Evolutionary conservation across 1,140 invertebrate genomes (phyloP), one percentile per base, ranked within the genome.

Genomic region (Mercenaria mercenaria): DNA sequence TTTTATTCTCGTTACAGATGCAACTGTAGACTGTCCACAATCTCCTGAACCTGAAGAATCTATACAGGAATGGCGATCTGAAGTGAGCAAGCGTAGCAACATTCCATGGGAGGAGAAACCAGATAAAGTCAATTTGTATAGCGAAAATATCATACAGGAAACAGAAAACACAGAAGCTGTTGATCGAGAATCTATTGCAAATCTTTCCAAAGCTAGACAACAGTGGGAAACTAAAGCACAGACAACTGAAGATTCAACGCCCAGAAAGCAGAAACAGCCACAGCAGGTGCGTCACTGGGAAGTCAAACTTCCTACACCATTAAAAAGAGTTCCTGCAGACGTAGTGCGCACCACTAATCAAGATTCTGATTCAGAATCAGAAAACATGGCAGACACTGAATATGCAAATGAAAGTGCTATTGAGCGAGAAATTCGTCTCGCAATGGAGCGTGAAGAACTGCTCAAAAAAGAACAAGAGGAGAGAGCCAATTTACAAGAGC

Each of bases 371-470:
- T 90, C 86, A 64, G 50, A 83, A 29, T 76, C 76, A 8, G 72
- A 88, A 37, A 88, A 77, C 26, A 91, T 91, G 86, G 82, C 83
- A 8, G 90, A 92, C 15, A 91, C 80, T 41, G 91, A 90, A 26
- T 80, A 89, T 84, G 90, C 91, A 15, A 96, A 96, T 88, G 97
- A 97, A 93, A 96, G 97, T 91, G 96, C 96, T 39, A 97, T 97
- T 61, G 97, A 97, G 89, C 93, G 96, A 50, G 97, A 97, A 90
- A 97, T 97, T 83, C 95, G 97, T n/a, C 89, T 97, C 15, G 95
- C 96, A 0, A 94, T 94, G 80, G 97, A 97, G 87, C 92, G 97
- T 43, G 97, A 97, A 64, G 93, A 95, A 79, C 92, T 93, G 82
- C 76, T 95, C 26, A 87, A 87, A 69, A 91, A 88, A 34, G 94